phyloP scores from a whole-genome alignment of 2,797 vertebrate genomes.

The Aplochiton taeniatus region DNA sequence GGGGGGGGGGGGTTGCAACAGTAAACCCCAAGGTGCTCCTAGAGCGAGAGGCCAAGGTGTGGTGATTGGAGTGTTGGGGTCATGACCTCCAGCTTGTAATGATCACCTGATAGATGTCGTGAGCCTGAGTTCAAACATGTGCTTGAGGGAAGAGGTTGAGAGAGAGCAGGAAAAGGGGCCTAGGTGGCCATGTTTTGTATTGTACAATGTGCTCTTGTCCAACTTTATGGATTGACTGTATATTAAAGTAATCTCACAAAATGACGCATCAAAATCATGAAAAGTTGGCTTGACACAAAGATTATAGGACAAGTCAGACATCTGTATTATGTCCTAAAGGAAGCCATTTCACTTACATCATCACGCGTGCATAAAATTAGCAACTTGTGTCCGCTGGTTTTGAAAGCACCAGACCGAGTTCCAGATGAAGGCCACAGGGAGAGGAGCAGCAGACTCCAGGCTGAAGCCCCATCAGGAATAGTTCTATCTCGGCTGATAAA shows the following conservation, averaged over 20 bases:
- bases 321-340: too few relatives aligned
- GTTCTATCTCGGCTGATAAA: constrained; percentile 74
- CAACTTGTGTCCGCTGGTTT: too few relatives aligned
- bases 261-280: too few relatives aligned
- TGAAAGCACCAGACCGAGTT: constrained; percentile 3
- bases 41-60: constrained; percentile 60
- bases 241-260: too few relatives aligned
- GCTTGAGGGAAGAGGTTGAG: constrained; percentile 50
- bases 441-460: constrained; percentile 42
- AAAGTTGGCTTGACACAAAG: too few relatives aligned
- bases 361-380: too few relatives aligned
- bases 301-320: too few relatives aligned
- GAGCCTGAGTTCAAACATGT: constrained; percentile 63
- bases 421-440: constrained; percentile 52
- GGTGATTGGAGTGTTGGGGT: constrained; percentile 65
- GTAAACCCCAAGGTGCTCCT: constrained; percentile 34
- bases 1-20: constrained; percentile 39
- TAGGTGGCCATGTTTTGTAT: too few relatives aligned
- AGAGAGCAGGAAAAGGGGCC: constrained; percentile 22
- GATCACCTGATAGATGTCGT: constrained; percentile 75
- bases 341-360: too few relatives aligned
- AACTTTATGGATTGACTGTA: too few relatives aligned
- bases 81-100: constrained; percentile 69
- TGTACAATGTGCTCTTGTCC: too few relatives aligned
- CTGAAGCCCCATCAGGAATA: constrained; percentile 57